Percentiles rank a stretch among this genome's conserved stretches.
Conservation (phyloP, 2,797 vertebrate genomes). For the Oceanodroma leucorhoa region DNA sequence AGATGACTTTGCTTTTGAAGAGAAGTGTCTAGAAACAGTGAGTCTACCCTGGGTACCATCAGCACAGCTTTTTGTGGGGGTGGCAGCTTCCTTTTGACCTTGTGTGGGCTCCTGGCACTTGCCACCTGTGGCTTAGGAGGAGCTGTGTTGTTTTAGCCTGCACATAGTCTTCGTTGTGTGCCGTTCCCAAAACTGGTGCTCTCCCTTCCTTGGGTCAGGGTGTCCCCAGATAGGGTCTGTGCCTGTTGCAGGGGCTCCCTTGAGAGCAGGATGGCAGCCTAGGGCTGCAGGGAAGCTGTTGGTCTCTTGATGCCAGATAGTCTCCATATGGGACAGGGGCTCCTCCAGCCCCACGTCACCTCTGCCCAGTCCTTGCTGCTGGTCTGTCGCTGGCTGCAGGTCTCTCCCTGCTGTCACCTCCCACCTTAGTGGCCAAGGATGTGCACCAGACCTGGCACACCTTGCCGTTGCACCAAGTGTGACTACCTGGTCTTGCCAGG, state of each 20-base stretch:
- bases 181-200: neutral
- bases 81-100: neutral
- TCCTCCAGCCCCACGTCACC: rapidly evolving
- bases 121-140: neutral
- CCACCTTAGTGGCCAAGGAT: neutral
- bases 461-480: neutral
- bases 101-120: neutral
- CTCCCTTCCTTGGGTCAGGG: neutral
- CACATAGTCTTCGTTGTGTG: rapidly evolving
- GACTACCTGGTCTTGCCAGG: neutral
- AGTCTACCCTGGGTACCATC: neutral
- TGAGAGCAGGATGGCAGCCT: neutral
- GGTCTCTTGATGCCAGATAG: neutral
- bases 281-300: neutral
- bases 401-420: neutral
- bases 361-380: neutral
- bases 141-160: neutral
- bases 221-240: neutral
- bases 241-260: neutral
- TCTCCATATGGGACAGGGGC: neutral
- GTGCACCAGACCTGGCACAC: neutral
- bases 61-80: rapidly evolving
- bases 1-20: neutral
- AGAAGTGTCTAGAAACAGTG: rapidly evolving
- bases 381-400: neutral